Base-by-base conservation (phyloP, 23 tunicate genomes). In the Pegea sp. region DNA sequence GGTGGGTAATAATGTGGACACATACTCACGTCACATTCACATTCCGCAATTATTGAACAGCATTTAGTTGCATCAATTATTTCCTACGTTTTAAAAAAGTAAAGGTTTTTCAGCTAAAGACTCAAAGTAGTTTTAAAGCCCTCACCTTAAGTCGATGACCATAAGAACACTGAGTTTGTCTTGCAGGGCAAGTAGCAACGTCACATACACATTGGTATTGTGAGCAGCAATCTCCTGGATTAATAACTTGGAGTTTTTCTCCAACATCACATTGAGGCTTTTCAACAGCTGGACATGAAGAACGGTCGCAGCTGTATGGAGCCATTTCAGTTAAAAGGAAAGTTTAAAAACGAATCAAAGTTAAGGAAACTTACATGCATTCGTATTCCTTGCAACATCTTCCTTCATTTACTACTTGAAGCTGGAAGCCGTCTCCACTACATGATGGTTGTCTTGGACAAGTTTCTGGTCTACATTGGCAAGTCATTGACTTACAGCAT, bases 341-440 rank as follows among this genome's bases (percentile, higher is more conserved):
- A 30, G 31, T 34, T 60, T 24, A 20, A 5, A 33, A 22, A 30
- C 5, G 8, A 5, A 58, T 19, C 18, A 58, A 58, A 13, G 8
- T 7, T 6, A 6, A 20, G n/a, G 5, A 5, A 33, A 42, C 54
- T 42, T 73, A 74, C 95, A 66, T 63, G 95, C 95, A 84, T 63
- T 84, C 95, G 30, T 72, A 84, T 11, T 59, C 71, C 3, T 71
- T 61, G 59, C 95, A 84, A 56, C 95, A 84, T 28, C 77, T 48
- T 31, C 84, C 84, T 5, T 52, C n/a, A 20, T 51, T 30, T 8
- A 64, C 63, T 3, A 73, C 23, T 20, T 42, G 38, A 54, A 84
- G 62, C 33, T 73, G 61, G 33, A 61, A 67, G 16, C 95, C 95
- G 26, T 57, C 59, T 6, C 56, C 65, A 5, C 31, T 51, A 32